These are phyloP conservation scores for Pteromalus puparum DNA, from an alignment of 1,140 invertebrate genomes.

Conservation along the genomic window DNA sequence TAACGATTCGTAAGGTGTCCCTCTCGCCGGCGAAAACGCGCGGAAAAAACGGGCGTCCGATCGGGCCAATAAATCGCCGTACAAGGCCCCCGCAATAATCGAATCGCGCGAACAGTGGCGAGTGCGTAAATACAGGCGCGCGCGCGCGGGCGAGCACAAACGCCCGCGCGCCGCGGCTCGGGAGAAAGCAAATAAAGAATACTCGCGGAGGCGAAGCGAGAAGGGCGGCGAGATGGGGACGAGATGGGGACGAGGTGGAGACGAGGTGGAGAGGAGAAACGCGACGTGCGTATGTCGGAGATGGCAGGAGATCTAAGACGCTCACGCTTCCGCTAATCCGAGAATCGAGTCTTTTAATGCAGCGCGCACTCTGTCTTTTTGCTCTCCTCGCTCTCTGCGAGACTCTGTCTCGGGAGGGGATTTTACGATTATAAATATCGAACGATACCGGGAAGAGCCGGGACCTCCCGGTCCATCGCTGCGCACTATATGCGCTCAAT, in stretches of 20 bases:
- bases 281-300: slow-evolving; percentile 21
- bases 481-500: not conserved
- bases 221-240: not conserved
- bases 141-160: not conserved
- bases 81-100: no score
- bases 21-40: no score
- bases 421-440: slow-evolving; percentile 73
- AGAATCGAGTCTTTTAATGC: slow-evolving; percentile 72
- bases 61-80: not conserved
- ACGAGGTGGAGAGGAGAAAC: slow-evolving; percentile 21
- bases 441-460: slow-evolving; percentile 66
- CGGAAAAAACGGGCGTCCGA: no score
- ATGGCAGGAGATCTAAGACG: slow-evolving; percentile 68
- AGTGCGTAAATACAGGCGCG: no score
- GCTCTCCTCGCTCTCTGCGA: not conserved
- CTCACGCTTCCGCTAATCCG: slow-evolving; percentile 70
- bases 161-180: not conserved
- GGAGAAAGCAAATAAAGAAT: slow-evolving; percentile 44
- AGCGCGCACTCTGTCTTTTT: slow-evolving; percentile 1
- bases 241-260: slow-evolving; percentile 25
- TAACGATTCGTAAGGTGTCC: no score
- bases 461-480: slow-evolving; percentile 51
- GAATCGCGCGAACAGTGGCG: no score
- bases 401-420: slow-evolving; percentile 51
- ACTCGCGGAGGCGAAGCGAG: slow-evolving; percentile 7